phyloP scores from a whole-genome alignment of 2,888 invertebrate genomes.

The Sisyra terminalis region DNA sequence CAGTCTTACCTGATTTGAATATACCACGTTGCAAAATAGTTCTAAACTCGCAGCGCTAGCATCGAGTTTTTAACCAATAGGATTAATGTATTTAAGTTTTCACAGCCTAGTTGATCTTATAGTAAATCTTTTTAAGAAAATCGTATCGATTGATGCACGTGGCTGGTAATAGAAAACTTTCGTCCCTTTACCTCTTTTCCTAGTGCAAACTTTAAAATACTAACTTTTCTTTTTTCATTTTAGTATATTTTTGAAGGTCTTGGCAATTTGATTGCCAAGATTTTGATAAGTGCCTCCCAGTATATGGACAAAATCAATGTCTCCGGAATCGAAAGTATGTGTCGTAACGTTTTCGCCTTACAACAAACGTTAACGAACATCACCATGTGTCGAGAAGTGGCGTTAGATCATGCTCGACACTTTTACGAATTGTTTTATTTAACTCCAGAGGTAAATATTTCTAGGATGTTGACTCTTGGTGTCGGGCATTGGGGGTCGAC shows the following conservation, averaged over 20 bases:
- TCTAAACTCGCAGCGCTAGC: too few species aligned
- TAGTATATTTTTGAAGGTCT: conserved; percentile 85
- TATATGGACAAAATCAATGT: conserved; percentile 67
- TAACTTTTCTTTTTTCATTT: conserved; percentile 17
- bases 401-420: conserved; percentile 74
- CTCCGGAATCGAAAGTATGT: conserved; percentile 68
- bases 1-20: too few species aligned
- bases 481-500: too few species aligned
- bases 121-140: too few species aligned
- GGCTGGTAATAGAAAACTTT: too few species aligned
- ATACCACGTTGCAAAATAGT: too few species aligned
- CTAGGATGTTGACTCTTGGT: neutral
- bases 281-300: conserved; percentile 65
- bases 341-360: conserved; percentile 66
- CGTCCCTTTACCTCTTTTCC: neutral
- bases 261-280: conserved; percentile 60
- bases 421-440: conserved; percentile 77
- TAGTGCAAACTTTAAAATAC: neutral
- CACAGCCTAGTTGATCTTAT: too few species aligned
- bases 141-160: too few species aligned
- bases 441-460: conserved; percentile 52
- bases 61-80: too few species aligned
- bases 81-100: too few species aligned
- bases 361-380: conserved; percentile 77
- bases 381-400: conserved; percentile 63